Evolutionary conservation across 2,888 invertebrate genomes (phyloP).

Genomic region (Myopa testacea): DNA sequence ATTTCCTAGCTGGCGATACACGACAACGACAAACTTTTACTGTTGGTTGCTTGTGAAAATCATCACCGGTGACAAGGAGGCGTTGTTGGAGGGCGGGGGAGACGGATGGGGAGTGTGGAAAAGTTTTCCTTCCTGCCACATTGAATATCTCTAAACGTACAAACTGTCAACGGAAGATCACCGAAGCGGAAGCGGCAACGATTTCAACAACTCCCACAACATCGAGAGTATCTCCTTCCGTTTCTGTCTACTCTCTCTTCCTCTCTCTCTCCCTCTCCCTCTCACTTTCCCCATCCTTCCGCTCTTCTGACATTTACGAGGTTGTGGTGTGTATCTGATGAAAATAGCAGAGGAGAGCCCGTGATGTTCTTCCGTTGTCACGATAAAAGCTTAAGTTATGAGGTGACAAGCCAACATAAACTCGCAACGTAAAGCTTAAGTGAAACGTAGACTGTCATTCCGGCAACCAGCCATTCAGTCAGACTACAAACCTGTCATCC

Average conservation of each 20-base stretch:
- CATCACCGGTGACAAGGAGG: too few relatives aligned
- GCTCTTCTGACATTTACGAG: neutral
- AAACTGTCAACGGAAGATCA: neutral
- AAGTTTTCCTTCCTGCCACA: too few relatives aligned
- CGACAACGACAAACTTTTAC: neutral
- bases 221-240: neutral
- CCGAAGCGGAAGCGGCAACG: neutral
- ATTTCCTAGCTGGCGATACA: neutral
- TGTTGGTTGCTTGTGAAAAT: too few relatives aligned
- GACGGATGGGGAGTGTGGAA: too few relatives aligned
- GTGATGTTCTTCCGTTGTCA: neutral
- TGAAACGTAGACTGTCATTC: constrained; percentile 24
- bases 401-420: constrained; percentile 26
- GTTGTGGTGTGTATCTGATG: neutral
- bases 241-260: neutral
- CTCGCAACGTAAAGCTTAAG: constrained; percentile 27
- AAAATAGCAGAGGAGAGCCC: neutral
- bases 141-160: neutral
- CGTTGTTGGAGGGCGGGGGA: too few relatives aligned
- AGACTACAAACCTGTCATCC: too few relatives aligned
- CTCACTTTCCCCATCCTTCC: neutral
- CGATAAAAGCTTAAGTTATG: constrained; percentile 34
- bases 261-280: neutral
- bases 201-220: neutral
- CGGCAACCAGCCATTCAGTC: neutral